Evolutionary conservation across 2,113 vertebrate genomes (phyloP).

Genomic region (Indicator maculatus): DNA sequence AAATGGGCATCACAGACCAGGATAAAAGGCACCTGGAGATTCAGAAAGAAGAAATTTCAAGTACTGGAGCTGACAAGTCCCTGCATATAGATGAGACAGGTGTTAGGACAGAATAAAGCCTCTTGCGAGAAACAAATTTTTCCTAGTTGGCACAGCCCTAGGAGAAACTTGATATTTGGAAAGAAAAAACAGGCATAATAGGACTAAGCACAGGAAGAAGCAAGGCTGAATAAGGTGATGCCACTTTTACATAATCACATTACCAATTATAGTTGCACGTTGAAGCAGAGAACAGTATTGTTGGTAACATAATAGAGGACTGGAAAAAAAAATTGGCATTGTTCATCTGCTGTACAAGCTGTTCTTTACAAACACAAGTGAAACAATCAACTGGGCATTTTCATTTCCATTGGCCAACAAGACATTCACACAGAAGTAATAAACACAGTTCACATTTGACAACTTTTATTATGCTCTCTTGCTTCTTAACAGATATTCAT

Average conservation of each 20-base stretch:
- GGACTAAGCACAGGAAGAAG: neutral
- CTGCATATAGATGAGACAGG: neutral
- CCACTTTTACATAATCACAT: constrained; percentile 29
- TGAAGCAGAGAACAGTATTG: constrained; percentile 29
- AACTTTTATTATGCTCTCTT: neutral
- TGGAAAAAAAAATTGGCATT: neutral
- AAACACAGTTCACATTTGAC: constrained; percentile 3
- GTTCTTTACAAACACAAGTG: constrained; percentile 25
- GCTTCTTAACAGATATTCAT: constrained; percentile 12
- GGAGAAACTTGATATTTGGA: neutral
- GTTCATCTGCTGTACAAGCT: constrained; percentile 44
- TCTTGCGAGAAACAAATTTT: neutral
- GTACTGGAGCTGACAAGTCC: neutral
- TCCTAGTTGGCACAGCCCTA: neutral
- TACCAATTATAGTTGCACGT: constrained; percentile 55
- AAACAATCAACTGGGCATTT: constrained; percentile 45
- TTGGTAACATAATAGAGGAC: constrained; percentile 44
- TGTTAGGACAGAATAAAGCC: neutral
- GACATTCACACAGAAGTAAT: neutral
- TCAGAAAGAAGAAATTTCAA: neutral
- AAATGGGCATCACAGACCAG: neutral
- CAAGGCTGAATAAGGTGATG: constrained; percentile 20
- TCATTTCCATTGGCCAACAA: constrained; percentile 34
- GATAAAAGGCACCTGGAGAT: neutral
- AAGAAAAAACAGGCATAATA: constrained; percentile 15